phyloP scores from a whole-genome alignment of 1,140 invertebrate species.

The Sipha flava region DNA sequence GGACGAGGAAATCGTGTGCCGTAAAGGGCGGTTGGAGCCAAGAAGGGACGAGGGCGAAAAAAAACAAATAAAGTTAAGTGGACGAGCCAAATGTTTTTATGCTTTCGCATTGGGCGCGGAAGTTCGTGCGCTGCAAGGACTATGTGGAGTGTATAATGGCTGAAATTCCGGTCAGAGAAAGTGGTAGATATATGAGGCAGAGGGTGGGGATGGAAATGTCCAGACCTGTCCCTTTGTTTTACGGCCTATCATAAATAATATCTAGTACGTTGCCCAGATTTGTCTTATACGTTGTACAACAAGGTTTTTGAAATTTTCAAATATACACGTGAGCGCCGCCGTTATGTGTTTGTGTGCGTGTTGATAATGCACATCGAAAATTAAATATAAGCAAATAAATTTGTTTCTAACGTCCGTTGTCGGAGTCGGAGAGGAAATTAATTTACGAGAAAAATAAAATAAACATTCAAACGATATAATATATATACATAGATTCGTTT shows the following conservation, averaged over 20 bases:
- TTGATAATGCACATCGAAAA: no score
- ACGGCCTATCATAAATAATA: constrained; percentile 20
- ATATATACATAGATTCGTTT: neutral
- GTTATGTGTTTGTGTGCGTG: neutral
- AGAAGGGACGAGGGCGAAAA: neutral
- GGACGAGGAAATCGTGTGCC: neutral
- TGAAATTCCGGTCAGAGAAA: neutral
- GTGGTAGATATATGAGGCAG: no score
- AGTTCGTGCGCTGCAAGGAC: no score
- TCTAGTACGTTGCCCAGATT: constrained; percentile 14
- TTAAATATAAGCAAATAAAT: constrained; percentile 15
- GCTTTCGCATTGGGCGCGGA: neutral
- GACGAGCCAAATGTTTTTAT: neutral
- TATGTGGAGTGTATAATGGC: no score
- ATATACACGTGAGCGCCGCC: neutral
- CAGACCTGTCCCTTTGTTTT: constrained; percentile 20
- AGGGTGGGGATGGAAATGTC: no score
- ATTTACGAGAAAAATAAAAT: neutral
- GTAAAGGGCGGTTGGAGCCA: neutral
- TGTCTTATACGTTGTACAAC: constrained; percentile 11
- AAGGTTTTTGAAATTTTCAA: constrained; percentile 1
- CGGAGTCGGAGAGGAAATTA: neutral
- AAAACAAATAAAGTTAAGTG: constrained; percentile 23
- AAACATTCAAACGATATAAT: neutral
- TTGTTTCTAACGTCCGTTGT: neutral